Conservation (phyloP, 2,113 vertebrate species). For the Eretmochelys imbricata region DNA sequence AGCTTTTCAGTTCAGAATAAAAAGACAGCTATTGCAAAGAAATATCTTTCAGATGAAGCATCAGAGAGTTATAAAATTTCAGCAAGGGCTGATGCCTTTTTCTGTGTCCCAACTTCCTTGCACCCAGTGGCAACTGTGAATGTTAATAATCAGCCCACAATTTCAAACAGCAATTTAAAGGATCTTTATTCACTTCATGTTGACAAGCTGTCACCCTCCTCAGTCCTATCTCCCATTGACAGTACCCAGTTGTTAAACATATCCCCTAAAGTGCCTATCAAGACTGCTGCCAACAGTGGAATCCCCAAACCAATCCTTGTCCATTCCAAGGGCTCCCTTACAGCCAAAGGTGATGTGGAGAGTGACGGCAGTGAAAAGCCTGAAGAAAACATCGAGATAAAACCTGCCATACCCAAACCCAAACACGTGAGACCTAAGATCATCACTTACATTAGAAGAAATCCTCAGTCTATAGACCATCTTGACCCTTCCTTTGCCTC, state of each 20-base stretch:
- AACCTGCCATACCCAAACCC: constrained; percentile 83
- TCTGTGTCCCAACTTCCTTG: constrained; percentile 34
- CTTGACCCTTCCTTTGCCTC: constrained; percentile 76
- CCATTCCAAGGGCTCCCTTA: constrained; percentile 69
- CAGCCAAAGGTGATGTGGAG: constrained; percentile 67
- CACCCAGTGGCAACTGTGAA: constrained; percentile 19
- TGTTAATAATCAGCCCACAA: constrained; percentile 26
- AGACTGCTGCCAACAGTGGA: constrained; percentile 79
- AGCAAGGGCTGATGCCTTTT: constrained; percentile 30
- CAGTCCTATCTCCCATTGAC: constrained; percentile 66
- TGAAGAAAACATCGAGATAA: constrained; percentile 78
- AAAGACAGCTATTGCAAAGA: constrained; percentile 42
- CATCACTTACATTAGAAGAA: constrained; percentile 94
- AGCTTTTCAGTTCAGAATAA: constrained; percentile 28
- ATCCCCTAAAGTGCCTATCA: constrained; percentile 83
- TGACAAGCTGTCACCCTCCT: constrained; percentile 60
- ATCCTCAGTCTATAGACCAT: constrained; percentile 80
- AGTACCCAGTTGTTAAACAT: constrained; percentile 72
- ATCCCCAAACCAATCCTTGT: constrained; percentile 88
- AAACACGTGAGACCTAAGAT: constrained; percentile 95
- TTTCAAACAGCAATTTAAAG: constrained; percentile 64
- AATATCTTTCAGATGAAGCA: constrained; percentile 50
- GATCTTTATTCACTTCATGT: constrained; percentile 54
- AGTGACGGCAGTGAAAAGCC: constrained; percentile 72
- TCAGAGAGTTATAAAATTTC: constrained; percentile 36